Percentiles rank a stretch among this genome's conserved stretches.
Evolutionary conservation across 2,113 vertebrate genomes (phyloP).

Genomic region (Odobenus rosmarus): DNA sequence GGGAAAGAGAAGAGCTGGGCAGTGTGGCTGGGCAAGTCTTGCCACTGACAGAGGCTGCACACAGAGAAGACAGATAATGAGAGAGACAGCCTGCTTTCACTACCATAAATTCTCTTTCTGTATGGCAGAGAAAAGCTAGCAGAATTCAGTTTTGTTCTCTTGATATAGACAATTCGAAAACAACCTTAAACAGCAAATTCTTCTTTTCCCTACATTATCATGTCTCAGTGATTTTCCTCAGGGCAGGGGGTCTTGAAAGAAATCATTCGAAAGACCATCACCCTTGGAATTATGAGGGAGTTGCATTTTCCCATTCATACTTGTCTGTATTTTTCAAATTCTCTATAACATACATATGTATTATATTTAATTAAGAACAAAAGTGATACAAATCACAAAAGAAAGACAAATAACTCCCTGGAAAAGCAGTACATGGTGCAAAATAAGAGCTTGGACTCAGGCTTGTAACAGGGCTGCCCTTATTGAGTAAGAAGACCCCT

Average conservation of each 20-base stretch:
- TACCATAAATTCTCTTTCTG: background rate
- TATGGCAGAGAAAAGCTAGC: background rate
- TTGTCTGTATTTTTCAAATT: background rate
- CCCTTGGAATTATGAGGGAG: background rate
- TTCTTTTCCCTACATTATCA: background rate
- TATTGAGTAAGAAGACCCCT: background rate
- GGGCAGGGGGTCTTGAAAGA: background rate
- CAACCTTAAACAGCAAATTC: background rate
- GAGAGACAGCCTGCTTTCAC: background rate
- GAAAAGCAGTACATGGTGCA: background rate
- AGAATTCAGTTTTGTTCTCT: background rate
- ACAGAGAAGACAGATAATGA: background rate
- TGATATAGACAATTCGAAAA: background rate
- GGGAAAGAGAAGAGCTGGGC: constrained; percentile 44
- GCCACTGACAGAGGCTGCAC: background rate
- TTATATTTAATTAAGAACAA: constrained; percentile 24
- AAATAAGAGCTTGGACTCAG: background rate
- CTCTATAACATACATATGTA: background rate
- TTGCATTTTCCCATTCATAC: constrained; percentile 43
- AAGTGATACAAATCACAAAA: background rate
- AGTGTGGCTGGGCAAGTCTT: background rate
- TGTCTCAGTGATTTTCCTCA: constrained; percentile 28
- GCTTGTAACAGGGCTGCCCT: background rate
- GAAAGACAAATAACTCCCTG: background rate
- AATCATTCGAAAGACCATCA: background rate